phyloP scores from a whole-genome alignment of 1,140 invertebrate species.

The Eubasilissa regina region DNA sequence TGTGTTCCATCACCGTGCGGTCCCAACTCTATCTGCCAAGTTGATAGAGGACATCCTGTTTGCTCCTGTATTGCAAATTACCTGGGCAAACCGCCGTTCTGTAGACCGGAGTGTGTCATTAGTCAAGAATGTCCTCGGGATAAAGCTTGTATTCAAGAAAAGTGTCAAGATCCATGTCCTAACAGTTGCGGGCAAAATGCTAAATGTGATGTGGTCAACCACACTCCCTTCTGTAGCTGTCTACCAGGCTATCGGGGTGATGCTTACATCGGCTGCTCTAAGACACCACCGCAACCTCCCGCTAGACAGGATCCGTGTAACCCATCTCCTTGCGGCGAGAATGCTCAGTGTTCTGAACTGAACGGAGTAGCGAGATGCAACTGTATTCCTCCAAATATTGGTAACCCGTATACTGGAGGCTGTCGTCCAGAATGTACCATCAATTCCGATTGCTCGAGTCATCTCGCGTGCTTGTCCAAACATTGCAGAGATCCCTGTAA shows the following conservation, averaged over 20 bases:
- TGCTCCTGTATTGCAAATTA: constrained; percentile 86
- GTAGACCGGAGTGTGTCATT: constrained; percentile 82
- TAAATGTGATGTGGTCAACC: constrained; percentile 85
- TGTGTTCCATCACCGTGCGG: constrained; percentile 88
- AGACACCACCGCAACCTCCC: constrained; percentile 68
- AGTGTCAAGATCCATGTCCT: constrained; percentile 84
- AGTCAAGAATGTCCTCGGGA: constrained; percentile 83
- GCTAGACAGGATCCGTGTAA: constrained; percentile 79
- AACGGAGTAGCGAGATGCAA: constrained; percentile 81
- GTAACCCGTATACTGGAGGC: constrained; percentile 84
- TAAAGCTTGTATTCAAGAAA: constrained; percentile 85
- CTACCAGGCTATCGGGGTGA: constrained; percentile 84
- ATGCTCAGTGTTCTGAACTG: constrained; percentile 81
- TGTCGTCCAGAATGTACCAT: constrained; percentile 87
- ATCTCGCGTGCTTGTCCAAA: constrained; percentile 86
- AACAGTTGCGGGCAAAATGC: constrained; percentile 85
- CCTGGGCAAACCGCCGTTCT: constrained; percentile 81
- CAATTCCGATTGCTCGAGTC: constrained; percentile 86
- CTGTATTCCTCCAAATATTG: constrained; percentile 89
- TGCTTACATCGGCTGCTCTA: constrained; percentile 84
- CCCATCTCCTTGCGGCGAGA: constrained; percentile 87
- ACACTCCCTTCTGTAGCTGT: constrained; percentile 87
- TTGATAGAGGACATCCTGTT: constrained; percentile 83
- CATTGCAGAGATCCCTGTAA: constrained; percentile 92
- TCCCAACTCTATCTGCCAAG: constrained; percentile 87